Evolutionary conservation across 2,797 vertebrate genomes (phyloP).

Genomic region (Bradypodion pumilum): DNA sequence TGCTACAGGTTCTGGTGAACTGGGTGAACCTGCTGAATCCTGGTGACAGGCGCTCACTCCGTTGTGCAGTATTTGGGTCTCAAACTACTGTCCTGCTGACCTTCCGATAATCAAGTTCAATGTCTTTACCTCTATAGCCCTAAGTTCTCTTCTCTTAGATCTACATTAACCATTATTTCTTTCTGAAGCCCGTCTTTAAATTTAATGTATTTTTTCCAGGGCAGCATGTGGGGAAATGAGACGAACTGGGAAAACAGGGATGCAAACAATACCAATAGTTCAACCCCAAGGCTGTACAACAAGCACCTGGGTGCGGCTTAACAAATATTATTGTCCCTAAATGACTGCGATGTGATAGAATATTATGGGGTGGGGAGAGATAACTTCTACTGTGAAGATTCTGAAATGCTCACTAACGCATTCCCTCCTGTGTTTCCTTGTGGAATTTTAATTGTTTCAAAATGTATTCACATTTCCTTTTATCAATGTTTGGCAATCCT

Average conservation of each 20-base stretch:
- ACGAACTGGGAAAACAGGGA: not conserved
- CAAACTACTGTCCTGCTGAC: too few relatives aligned
- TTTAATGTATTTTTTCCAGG: not conserved
- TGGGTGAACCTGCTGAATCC: too few relatives aligned
- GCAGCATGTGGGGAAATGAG: not conserved
- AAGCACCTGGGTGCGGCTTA: not conserved
- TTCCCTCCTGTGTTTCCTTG: not conserved
- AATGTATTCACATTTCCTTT: slow-evolving; percentile 13
- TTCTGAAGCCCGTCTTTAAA: not conserved
- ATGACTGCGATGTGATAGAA: not conserved
- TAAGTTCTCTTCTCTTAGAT: not conserved
- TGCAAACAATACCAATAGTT: not conserved
- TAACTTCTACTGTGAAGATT: not conserved
- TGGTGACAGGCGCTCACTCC: too few relatives aligned
- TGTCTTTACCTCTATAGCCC: too few relatives aligned
- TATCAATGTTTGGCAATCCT: slow-evolving; percentile 24
- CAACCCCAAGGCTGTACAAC: not conserved
- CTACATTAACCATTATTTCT: too few relatives aligned
- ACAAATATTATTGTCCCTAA: not conserved
- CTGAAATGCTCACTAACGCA: not conserved
- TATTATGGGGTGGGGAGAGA: not conserved
- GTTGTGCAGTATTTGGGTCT: too few relatives aligned
- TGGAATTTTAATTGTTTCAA: slow-evolving; percentile 15
- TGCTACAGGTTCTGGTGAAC: too few relatives aligned
- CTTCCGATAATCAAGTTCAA: too few relatives aligned